Base-by-base conservation (phyloP, 2,113 vertebrate species). In the Ictalurus furcatus region DNA sequence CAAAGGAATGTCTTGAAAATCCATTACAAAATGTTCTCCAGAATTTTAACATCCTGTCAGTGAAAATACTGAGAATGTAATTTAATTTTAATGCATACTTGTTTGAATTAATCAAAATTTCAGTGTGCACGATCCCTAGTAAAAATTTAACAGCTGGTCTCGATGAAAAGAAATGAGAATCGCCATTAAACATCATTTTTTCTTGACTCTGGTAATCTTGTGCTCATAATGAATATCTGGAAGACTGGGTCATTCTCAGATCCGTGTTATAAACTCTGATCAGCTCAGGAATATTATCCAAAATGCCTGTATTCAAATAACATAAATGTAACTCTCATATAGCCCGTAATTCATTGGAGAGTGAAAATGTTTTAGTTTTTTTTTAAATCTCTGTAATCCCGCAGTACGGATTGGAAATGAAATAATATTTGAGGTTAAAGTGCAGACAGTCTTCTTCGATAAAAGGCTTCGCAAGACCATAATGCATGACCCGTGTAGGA, bases 51-150 rank as follows among this genome's bases (percentile, higher is more conserved):
- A 86, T 0, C 1, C 19, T 40, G n/a, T 56, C 61, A 83, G 48
- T 83, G 52, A 88, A 88, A 88, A 88, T 25, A 88, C 6, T 40
- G 30, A 58, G 48, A 82, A 88, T 83, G 69, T 65, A 67, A 80
- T 56, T 34, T 23, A 52, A 78, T 54, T 81, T 82, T 82, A 82
- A 88, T 71, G 67, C 65, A 83, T 87, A 21, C 17, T 71, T 44
- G 21, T 48, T 73, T 82, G n/a, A 81, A 82, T 87, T 87, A 81
- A 80, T 67, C 30, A 65, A 69, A 80, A 19, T 83, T 83, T 73
- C n/a, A 58, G 13, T 87, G 65, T 40, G 54, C 63, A 71, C 58
- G n/a, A 73, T 69, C 79, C 13, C n/a, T 59, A 88, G 71, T 88
- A 71, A 58, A 58, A 48, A 16, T 54, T 81, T 11, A 59, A 73